Evolutionary conservation across 1,140 invertebrate genomes (phyloP), one percentile per base, ranked within the genome.

Genomic region (Drosophila aff.): DNA sequence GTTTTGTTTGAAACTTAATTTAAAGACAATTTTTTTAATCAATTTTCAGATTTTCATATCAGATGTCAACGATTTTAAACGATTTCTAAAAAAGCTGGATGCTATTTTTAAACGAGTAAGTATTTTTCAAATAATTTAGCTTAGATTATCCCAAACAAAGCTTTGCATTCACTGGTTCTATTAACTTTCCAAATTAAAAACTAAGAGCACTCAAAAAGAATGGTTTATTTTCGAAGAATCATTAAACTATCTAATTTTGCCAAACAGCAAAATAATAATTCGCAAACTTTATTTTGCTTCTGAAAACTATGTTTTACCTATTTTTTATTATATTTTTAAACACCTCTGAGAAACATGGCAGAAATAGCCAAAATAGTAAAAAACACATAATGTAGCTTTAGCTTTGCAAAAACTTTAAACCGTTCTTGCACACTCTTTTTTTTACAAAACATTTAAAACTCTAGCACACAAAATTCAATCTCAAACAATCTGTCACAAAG

Each of bases 401-500:
- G 8, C 4, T 55, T 16, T 55, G 13, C 13, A 4, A 55, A 36
- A 21, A 26, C 21, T 16, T 33, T n/a, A 58, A 46, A 50, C 16
- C 16, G 13, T 21, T 26, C 21, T 38, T 21, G 2, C n/a, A 26
- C 55, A 23, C 13, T 3, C 23, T 23, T 23, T 16, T 16, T 38
- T 16, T 10, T 10, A 16, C 15, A 18, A 36, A 72, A 18, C 18
- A 49, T 23, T 23, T 33, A 11, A 41, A 31, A 38, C 44, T 33
- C 13, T 9, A 8, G 52, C 69, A 40, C 46, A 11, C n/a, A 23
- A 43, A 60, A 60, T 33, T 38, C 49, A 72, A 72, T 72, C 67
- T 72, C 47, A 67, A 53, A 78, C 65, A 78, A 79, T 79, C 52
- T 71, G 65, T 71, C 76, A 79, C 76, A 78, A 69, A 60, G 75